Evolutionary conservation across 2,888 invertebrate species (phyloP).

Genomic region (Imbricaverruca yamaguchii): DNA sequence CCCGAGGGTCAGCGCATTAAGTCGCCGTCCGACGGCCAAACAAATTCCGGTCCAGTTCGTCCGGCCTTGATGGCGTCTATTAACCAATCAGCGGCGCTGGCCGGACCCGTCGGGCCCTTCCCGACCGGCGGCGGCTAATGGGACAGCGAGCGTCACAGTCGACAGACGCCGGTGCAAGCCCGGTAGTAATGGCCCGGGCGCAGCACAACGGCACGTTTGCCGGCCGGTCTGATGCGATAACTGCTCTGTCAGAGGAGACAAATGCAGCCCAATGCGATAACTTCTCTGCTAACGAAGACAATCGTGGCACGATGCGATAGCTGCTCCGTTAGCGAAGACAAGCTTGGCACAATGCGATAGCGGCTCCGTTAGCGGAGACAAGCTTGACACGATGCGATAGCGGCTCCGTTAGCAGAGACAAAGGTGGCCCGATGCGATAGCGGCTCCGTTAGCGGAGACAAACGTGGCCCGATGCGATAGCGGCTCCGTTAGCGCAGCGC

Average conservation of each 20-base stretch:
- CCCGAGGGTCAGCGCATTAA: constrained; percentile 6
- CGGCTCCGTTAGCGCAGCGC: too few relatives aligned
- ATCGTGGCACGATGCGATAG: not conserved
- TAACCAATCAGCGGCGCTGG: not conserved
- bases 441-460: too few relatives aligned
- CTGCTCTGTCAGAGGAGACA: not conserved
- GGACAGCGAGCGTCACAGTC: not conserved
- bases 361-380: too few relatives aligned
- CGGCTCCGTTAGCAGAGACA: too few relatives aligned
- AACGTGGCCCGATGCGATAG: too few relatives aligned
- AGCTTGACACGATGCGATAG: too few relatives aligned
- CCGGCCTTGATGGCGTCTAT: not conserved
- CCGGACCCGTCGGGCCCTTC: not conserved
- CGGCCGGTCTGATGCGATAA: not conserved
- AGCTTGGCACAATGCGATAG: too few relatives aligned
- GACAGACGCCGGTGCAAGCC: too few relatives aligned
- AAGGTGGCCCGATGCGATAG: too few relatives aligned
- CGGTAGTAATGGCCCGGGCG: not conserved
- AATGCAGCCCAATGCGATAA: too few relatives aligned
- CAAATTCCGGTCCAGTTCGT: constrained; percentile 12
- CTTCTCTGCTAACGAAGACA: too few relatives aligned
- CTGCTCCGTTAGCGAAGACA: too few relatives aligned
- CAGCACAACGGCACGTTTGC: not conserved
- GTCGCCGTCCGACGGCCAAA: not conserved
- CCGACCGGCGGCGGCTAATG: not conserved